These are phyloP conservation scores for Plutella xylostella DNA, from an alignment of 2,888 invertebrate species.

Conservation along the genomic window DNA sequence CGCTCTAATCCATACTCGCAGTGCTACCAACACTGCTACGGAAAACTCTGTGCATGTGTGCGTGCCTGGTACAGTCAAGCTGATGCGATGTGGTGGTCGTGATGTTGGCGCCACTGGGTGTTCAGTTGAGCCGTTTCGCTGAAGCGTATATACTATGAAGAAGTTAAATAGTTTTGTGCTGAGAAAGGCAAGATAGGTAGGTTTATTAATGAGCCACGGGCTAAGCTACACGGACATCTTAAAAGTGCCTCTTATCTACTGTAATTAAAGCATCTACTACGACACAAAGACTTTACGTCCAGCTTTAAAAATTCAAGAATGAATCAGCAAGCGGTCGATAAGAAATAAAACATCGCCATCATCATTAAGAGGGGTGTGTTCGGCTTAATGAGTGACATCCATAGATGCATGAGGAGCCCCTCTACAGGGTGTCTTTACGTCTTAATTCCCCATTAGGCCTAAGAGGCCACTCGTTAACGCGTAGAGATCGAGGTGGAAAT, in stretches of 20 bases:
- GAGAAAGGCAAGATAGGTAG: too few relatives aligned
- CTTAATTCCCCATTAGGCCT: conserved; percentile 53
- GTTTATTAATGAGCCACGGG: too few relatives aligned
- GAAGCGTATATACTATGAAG: too few relatives aligned
- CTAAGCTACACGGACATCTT: too few relatives aligned
- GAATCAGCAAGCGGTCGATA: too few relatives aligned
- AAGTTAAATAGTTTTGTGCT: too few relatives aligned
- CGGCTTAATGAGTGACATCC: conserved; percentile 39
- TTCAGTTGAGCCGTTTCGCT: conserved; percentile 1
- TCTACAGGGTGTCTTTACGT: conserved; percentile 35
- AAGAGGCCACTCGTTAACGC: conserved; percentile 11
- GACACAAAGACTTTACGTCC: too few relatives aligned
- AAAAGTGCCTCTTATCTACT: too few relatives aligned
- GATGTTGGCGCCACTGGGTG: conserved; percentile 2
- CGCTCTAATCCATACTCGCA: conserved; percentile 49
- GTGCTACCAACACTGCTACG: conserved; percentile 10
- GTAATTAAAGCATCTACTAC: too few relatives aligned
- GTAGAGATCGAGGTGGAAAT: neutral
- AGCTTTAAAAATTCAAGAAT: too few relatives aligned
- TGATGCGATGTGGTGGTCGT: neutral
- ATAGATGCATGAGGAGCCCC: conserved; percentile 40
- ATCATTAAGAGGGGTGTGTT: conserved; percentile 24
- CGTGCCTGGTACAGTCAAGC: neutral
- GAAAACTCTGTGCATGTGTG: conserved; percentile 6
- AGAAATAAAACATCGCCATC: too few relatives aligned